phyloP scores from a whole-genome alignment of 2,797 vertebrate genomes.

The Sebastes variabilis region DNA sequence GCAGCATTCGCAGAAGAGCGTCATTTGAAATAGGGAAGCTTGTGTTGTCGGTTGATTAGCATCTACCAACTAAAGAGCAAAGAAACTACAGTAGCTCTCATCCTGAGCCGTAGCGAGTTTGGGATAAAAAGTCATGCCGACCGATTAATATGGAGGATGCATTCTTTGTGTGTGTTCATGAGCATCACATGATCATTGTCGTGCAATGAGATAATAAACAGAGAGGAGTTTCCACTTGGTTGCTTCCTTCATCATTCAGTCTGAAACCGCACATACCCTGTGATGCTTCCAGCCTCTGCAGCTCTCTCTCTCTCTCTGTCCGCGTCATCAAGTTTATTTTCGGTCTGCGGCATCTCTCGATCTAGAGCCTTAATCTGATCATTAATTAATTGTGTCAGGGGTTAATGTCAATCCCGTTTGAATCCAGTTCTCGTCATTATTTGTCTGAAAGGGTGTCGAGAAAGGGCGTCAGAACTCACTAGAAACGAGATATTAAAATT shows the following conservation, averaged over 20 bases:
- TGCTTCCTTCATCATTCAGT: not conserved
- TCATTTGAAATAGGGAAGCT: not conserved
- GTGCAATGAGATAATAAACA: conserved; percentile 33
- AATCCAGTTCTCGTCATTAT: conserved; percentile 1
- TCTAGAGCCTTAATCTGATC: conserved; percentile 43
- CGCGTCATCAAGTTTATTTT: conserved; percentile 38
- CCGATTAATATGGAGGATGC: not conserved
- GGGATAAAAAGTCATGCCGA: conserved; percentile 5
- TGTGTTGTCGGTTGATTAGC: not conserved
- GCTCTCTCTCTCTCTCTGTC: not conserved
- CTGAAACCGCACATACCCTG: not conserved
- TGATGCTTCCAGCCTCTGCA: not conserved
- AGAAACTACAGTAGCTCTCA: not conserved
- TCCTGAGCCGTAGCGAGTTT: not conserved
- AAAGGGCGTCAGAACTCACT: not conserved
- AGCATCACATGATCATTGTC: conserved; percentile 15
- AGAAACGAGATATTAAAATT: not conserved
- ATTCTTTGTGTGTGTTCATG: conserved; percentile 24
- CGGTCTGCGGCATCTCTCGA: conserved; percentile 21
- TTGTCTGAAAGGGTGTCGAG: not conserved
- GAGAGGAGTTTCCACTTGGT: conserved; percentile 33
- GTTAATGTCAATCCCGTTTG: conserved; percentile 21
- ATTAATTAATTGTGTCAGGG: conserved; percentile 41
- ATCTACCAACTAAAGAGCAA: not conserved
- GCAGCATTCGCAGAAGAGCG: not conserved